Percentiles rank a stretch among this genome's conserved stretches.
These are phyloP conservation scores for Entomobrya proxima DNA, from an alignment of 2,888 invertebrate genomes.

Conservation along the genomic window DNA sequence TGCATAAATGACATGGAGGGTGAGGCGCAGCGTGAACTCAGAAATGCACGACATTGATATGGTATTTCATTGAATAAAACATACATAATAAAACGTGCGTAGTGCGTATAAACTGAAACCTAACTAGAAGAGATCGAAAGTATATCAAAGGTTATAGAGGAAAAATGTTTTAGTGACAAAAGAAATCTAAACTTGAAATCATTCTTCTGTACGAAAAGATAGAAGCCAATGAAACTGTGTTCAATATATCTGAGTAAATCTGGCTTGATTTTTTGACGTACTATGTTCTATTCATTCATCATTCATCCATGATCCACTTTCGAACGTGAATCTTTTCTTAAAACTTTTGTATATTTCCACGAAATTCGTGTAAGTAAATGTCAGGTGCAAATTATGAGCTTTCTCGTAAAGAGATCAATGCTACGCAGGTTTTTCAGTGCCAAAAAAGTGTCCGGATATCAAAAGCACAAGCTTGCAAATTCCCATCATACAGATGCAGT, in stretches of 20 bases:
- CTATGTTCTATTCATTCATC: too few relatives aligned
- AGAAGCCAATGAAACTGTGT: too few relatives aligned
- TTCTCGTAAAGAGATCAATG: neutral
- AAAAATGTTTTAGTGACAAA: too few relatives aligned
- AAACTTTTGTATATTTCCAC: neutral
- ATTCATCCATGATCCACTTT: neutral
- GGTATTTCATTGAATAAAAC: too few relatives aligned
- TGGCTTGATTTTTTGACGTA: too few relatives aligned
- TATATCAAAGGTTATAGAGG: neutral
- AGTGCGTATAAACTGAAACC: neutral
- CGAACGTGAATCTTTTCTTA: neutral
- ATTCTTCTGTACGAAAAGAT: too few relatives aligned
- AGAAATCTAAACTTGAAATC: too few relatives aligned
- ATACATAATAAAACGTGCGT: neutral
- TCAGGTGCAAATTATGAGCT: neutral
- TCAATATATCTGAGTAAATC: too few relatives aligned
- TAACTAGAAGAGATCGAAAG: neutral
- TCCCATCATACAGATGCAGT: neutral
- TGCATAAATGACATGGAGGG: constrained; percentile 49
- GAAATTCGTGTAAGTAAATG: neutral
- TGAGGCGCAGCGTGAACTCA: constrained; percentile 58
- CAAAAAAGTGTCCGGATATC: constrained; percentile 19
- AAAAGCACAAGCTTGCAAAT: neutral
- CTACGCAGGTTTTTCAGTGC: neutral
- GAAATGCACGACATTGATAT: neutral